phyloP scores from a whole-genome alignment of 2,888 invertebrate species.

The Ptilodon capucinus region DNA sequence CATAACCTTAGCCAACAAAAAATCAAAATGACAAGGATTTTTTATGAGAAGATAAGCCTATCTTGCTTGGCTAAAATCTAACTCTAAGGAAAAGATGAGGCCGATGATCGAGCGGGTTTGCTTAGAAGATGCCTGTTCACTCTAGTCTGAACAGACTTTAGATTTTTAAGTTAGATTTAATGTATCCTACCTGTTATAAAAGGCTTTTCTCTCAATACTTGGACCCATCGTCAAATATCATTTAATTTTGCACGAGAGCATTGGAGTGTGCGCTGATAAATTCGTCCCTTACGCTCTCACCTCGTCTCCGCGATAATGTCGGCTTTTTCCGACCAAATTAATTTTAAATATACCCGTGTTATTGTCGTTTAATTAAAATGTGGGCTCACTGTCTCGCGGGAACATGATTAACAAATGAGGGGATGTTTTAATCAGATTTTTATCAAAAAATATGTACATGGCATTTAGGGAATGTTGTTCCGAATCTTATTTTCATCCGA shows the following conservation, averaged over 20 bases:
- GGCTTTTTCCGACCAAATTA: constrained; percentile 60
- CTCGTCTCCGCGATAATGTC: constrained; percentile 56
- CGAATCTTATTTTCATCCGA: too few relatives aligned
- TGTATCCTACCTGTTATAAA: too few relatives aligned
- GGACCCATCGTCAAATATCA: constrained; percentile 57
- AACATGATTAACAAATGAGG: constrained; percentile 24
- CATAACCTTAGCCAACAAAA: too few relatives aligned
- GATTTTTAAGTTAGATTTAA: too few relatives aligned
- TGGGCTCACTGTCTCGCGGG: constrained; percentile 16
- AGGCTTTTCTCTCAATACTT: constrained; percentile 20
- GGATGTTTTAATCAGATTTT: constrained; percentile 27
- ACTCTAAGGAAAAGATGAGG: too few relatives aligned
- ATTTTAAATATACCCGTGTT: constrained; percentile 65
- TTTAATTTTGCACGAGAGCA: constrained; percentile 74
- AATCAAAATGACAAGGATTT: too few relatives aligned
- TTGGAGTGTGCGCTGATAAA: constrained; percentile 74
- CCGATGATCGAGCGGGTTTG: too few relatives aligned
- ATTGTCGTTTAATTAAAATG: constrained; percentile 65
- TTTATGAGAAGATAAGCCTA: too few relatives aligned
- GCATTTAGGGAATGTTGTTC: constrained; percentile 15
- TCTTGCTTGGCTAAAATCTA: too few relatives aligned
- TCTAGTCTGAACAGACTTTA: too few relatives aligned
- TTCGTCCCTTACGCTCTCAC: constrained; percentile 58
- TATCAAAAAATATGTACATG: constrained; percentile 3
- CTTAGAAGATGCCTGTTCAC: too few relatives aligned